Evolutionary conservation across 2,113 vertebrate genomes (phyloP), one percentile per base, ranked within the genome.

Genomic region (Nothocercus julius): DNA sequence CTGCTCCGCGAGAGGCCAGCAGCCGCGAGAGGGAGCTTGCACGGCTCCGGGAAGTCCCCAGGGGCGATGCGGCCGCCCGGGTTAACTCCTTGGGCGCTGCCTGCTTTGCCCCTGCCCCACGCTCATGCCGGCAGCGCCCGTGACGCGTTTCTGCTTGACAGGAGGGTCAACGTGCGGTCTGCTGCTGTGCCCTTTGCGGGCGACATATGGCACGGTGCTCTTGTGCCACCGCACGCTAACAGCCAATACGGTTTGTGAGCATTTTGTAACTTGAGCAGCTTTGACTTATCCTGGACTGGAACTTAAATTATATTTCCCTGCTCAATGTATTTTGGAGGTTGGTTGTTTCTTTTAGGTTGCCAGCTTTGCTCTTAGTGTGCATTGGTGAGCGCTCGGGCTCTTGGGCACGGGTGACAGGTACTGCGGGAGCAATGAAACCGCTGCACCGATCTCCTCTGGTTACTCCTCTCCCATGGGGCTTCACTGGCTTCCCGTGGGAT

Each of bases 1-100:
- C 13, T 0, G 13, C 32, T 2, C 27, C 0, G 17, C 30, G 4
- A 1, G 3, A 3, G 0, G 45, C 18, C 0, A 17, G 2, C 4
- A n/a, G 40, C 70, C 89, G 34, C 85, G 2, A 94, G 85, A 56
- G 85, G 81, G 89, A 56, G 89, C 81, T 7, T 5, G 1, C 30
- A 11, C 4, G 4, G 81, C 87, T 27, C 80, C 1, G 36, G 1
- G 7, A 27, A 19, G 16, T 25, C 34, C 22, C 25, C 21, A 63
- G 9, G 22, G 27, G 51, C 13, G 25, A 25, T 54, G 51, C 13
- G 6, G 25, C 51, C 16, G 28, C 54, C 6, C 53, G 14, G 10
- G 28, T 18, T 32, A 32, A 30, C 28, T 32, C 54, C 30, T 58
- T 28, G 15, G 7, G 54, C 28, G 16, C 54, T 58, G 54, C 54